Base-by-base conservation (phyloP, 1,140 invertebrate genomes). In the Lordiphosa mommai region DNA sequence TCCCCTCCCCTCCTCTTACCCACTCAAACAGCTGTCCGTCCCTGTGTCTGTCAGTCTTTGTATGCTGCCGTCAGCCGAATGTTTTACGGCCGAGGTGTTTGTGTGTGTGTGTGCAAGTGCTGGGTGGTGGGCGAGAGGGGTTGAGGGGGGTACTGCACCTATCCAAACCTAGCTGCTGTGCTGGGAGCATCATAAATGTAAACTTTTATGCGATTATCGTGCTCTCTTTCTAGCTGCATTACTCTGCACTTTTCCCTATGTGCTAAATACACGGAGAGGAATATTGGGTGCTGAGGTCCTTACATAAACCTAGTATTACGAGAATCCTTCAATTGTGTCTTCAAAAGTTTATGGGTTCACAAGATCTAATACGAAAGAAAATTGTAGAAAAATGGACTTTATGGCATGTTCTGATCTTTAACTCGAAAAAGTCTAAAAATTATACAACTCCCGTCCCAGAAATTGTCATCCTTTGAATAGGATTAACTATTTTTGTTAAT, bases 181-280 rank as follows among this genome's bases (percentile, higher is more conserved):
- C 56, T 51, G 47, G 52, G 47, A 65, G 76, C 71, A 68, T 84
- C 71, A 82, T 82, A 82, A 82, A 82, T 82, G 76, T 76, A 72
- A 82, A 82, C 76, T 71, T 80, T 80, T 82, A 82, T 82, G 71
- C 66, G 77, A 82, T 72, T 82, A 84, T 84, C 38, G 44, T 72
- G 66, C 48, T 71, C 76, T 76, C 77, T 72, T 59, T 82, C 76
- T 68, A 29, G 48, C 66, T 57, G 51, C 52, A 29, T 47, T 37
- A 20, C 55, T 47, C n/a, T 34, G 56, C 51, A 65, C 41, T 38
- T 38, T 58, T 61, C 37, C n/a, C 41, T 41, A 43, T 56, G 59
- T 23, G 60, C 2, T 34, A 12, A 4, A 17, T 67, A 13, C 71
- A 79, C 74, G 61, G 60, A 4, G 27, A 56, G 12, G 33, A 79